Evolutionary conservation across 2,113 vertebrate genomes (phyloP).

Genomic region (Anas platyrhynchos): DNA sequence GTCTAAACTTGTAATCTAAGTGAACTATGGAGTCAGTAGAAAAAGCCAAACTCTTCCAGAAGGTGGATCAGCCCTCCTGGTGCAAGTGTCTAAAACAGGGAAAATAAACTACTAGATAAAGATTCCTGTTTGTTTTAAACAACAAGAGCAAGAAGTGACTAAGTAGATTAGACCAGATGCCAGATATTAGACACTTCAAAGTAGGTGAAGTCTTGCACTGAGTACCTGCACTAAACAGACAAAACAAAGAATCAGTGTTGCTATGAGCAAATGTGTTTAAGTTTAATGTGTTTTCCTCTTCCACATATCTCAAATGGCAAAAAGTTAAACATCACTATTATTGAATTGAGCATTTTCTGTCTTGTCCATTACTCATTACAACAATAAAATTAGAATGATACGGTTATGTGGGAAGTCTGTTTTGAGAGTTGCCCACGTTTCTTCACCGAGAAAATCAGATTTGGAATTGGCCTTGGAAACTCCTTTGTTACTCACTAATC

Average conservation of each 20-base stretch:
- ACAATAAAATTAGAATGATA: not conserved
- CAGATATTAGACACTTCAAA: not conserved
- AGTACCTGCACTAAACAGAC: not conserved
- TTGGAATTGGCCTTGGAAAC: not conserved
- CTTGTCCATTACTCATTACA: not conserved
- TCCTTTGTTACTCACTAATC: not conserved
- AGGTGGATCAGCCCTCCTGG: not conserved
- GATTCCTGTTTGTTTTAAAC: not conserved
- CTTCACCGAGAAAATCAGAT: not conserved
- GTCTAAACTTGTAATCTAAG: not conserved
- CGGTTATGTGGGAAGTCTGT: not conserved
- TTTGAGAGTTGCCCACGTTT: not conserved
- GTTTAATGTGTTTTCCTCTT: not conserved
- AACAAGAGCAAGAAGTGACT: not conserved
- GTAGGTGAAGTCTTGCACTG: not conserved
- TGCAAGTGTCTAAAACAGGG: not conserved
- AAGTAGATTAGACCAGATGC: not conserved
- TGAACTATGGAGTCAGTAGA: not conserved
- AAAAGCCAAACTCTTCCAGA: not conserved
- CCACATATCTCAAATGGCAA: not conserved
- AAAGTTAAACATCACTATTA: not conserved
- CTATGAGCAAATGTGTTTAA: not conserved
- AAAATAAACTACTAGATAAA: not conserved
- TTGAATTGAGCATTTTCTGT: not conserved
- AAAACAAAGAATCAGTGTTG: not conserved